Conservation (phyloP, 2,113 vertebrate genomes). For the Podarcis cretensis region DNA sequence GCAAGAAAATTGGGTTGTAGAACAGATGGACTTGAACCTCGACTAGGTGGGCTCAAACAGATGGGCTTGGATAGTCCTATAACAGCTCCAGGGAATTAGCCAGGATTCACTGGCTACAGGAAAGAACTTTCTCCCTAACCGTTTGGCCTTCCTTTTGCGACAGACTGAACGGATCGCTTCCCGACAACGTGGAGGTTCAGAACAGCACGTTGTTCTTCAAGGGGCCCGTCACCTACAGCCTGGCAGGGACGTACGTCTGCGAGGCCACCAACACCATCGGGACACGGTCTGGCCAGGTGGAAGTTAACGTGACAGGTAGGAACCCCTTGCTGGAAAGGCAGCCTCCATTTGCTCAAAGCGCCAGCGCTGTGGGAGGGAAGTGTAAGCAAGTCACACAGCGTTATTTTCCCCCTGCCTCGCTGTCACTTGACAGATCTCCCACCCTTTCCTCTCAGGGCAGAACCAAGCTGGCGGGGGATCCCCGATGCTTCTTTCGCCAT, state of each 20-base stretch:
- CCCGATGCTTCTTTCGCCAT: neutral
- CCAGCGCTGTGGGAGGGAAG: neutral
- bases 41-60: neutral
- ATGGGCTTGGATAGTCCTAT: no score
- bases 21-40: neutral
- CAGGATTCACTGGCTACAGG: no score
- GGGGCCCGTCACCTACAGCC: conserved; percentile 87
- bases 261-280: conserved; percentile 95
- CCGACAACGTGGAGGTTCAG: conserved; percentile 90
- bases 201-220: conserved; percentile 96
- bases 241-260: conserved; percentile 92
- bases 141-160: neutral
- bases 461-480: neutral
- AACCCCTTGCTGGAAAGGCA: neutral
- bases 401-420: neutral
- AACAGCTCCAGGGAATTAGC: neutral
- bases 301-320: conserved; percentile 98
- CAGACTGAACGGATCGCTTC: conserved; percentile 93
- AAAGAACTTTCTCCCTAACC: neutral
- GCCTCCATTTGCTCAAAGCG: neutral
- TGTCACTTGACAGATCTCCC: neutral
- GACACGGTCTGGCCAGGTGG: conserved; percentile 90
- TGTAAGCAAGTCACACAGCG: rapidly evolving
- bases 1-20: neutral
- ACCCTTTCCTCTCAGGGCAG: rapidly evolving